These are phyloP conservation scores for Cremastinae sp. DNA, from an alignment of 2,888 invertebrate genomes.

Conservation along the genomic window DNA sequence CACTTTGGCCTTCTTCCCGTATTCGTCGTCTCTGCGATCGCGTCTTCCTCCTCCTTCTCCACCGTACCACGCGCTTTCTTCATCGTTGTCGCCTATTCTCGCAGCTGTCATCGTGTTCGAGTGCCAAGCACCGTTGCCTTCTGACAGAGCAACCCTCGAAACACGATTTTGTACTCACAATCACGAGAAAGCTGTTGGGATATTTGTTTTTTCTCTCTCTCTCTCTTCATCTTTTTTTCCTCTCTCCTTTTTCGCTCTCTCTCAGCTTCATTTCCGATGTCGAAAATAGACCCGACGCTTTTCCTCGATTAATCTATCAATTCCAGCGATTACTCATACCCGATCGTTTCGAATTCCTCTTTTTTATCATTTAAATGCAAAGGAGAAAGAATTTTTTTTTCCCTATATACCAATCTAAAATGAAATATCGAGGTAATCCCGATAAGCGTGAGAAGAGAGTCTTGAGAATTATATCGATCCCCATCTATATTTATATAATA, in stretches of 20 bases:
- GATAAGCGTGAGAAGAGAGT: conserved; percentile 22
- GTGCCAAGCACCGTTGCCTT: conserved; percentile 28
- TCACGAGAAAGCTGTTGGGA: conserved; percentile 45
- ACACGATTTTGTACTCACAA: conserved; percentile 56
- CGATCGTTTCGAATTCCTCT: conserved; percentile 19
- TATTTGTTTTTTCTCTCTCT: conserved; percentile 6
- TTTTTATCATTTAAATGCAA: conserved; percentile 11
- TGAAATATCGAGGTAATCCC: neutral
- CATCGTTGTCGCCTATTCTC: conserved; percentile 48
- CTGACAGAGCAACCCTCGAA: conserved; percentile 40
- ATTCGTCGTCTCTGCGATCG: conserved; percentile 23
- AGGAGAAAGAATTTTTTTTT: conserved; percentile 25
- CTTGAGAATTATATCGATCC: conserved; percentile 19
- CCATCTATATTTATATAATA: conserved; percentile 2
- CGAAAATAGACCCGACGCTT: conserved; percentile 44
- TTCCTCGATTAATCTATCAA: conserved; percentile 43
- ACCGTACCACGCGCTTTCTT: conserved; percentile 20
- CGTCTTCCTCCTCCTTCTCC: conserved; percentile 17
- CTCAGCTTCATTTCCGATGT: conserved; percentile 35
- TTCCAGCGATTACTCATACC: conserved; percentile 26
- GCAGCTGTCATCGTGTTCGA: conserved; percentile 64
- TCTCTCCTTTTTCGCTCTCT: conserved; percentile 4
- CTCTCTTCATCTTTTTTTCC: neutral
- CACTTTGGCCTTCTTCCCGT: conserved; percentile 55
- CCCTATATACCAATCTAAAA: neutral